phyloP scores from a whole-genome alignment of 2,113 vertebrate genomes.

The Microcebus griseorufus region DNA sequence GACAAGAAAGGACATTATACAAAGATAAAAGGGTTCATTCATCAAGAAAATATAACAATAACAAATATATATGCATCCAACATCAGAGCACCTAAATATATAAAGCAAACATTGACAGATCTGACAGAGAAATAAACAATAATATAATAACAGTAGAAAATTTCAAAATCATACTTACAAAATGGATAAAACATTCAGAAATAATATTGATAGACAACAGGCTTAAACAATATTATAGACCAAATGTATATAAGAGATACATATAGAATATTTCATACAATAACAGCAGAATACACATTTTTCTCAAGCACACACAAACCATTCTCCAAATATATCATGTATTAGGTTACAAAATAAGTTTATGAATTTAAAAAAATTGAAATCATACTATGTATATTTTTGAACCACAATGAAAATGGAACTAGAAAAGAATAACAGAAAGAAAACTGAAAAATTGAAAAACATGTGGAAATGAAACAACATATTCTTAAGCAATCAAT shows the following conservation, averaged over 20 bases:
- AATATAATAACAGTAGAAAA: background rate
- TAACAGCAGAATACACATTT: background rate
- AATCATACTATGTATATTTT: background rate
- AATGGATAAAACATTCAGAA: background rate
- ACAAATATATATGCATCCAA: background rate
- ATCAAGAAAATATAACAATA: background rate
- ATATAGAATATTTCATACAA: background rate
- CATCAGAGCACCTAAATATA: background rate
- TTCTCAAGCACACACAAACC: background rate
- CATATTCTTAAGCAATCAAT: background rate
- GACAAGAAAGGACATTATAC: background rate
- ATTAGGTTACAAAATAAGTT: background rate
- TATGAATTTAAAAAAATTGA: background rate
- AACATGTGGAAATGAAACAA: background rate
- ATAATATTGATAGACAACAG: background rate
- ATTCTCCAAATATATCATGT: background rate
- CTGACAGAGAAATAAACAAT: background rate
- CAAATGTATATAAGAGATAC: background rate
- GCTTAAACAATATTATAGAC: background rate
- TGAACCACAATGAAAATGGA: background rate
- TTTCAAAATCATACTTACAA: background rate
- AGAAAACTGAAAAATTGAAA: background rate
- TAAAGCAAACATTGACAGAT: background rate
- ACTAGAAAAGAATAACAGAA: background rate
- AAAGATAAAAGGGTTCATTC: background rate